Conservation (phyloP, 1,140 invertebrate genomes). For the Cataglyphis hispanica region DNA sequence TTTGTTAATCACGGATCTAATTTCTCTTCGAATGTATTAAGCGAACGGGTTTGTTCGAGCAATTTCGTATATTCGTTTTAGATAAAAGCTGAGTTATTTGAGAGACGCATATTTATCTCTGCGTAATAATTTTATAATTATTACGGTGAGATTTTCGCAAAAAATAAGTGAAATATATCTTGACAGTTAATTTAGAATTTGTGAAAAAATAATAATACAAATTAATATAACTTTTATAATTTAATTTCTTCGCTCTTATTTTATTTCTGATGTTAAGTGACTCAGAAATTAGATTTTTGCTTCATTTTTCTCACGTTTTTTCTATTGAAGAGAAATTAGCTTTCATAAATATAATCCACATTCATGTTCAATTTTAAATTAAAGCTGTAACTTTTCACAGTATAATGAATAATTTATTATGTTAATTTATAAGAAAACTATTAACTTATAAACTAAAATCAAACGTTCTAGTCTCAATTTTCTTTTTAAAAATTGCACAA, state of each 20-base stretch:
- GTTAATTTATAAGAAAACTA: not conserved
- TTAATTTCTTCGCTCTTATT: not conserved
- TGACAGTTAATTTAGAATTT: not conserved
- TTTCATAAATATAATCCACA: not conserved
- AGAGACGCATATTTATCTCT: not conserved
- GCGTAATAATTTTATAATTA: not conserved
- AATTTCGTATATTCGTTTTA: conserved; percentile 33
- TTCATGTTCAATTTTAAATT: not conserved
- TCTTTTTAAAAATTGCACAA: not conserved
- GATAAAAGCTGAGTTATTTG: conserved; percentile 18
- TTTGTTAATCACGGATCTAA: conserved; percentile 64
- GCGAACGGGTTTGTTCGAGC: conserved; percentile 37
- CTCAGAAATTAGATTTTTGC: not conserved
- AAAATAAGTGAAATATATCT: not conserved
- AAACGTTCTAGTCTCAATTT: not conserved
- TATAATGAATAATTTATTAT: not conserved
- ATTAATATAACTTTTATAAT: not conserved
- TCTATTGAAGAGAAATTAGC: not conserved
- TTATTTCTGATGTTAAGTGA: not conserved
- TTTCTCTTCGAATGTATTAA: conserved; percentile 55
- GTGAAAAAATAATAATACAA: not conserved
- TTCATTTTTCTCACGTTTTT: not conserved
- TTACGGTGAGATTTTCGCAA: not conserved
- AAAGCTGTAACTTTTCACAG: not conserved
- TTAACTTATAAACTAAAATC: not conserved